Percentiles rank a stretch among this genome's conserved stretches.
phyloP scores from a whole-genome alignment of 2,888 invertebrate genomes.

The Phragmatobia fuliginosa region DNA sequence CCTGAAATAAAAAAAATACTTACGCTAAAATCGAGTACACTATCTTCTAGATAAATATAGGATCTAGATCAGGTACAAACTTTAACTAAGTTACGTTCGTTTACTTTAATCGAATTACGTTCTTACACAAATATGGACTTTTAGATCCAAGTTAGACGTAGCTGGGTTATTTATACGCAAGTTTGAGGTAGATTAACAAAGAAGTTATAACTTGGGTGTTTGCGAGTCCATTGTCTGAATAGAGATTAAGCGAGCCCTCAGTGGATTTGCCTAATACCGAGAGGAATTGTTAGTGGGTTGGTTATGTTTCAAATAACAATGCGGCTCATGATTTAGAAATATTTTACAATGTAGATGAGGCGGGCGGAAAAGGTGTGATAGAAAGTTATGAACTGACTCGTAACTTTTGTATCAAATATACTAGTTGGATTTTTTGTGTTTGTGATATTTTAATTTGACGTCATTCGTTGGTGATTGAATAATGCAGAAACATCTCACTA shows the following conservation, averaged over 20 bases:
- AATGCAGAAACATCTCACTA: too few species aligned
- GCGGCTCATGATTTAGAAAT: constrained; percentile 21
- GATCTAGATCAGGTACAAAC: background rate
- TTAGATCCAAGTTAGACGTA: constrained; percentile 33
- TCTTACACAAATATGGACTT: constrained; percentile 28
- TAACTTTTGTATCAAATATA: too few species aligned
- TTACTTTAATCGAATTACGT: constrained; percentile 8
- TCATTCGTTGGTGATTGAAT: too few species aligned
- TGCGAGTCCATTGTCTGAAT: constrained; percentile 43
- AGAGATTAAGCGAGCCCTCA: constrained; percentile 42
- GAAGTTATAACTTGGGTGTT: constrained; percentile 47
- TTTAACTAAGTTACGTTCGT: constrained; percentile 3
- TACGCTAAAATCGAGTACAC: background rate
- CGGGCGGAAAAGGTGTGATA: background rate
- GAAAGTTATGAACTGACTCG: background rate
- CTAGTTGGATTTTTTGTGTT: too few species aligned
- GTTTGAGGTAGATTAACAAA: constrained; percentile 48
- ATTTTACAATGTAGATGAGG: constrained; percentile 10
- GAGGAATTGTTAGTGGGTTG: constrained; percentile 32
- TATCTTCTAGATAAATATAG: background rate
- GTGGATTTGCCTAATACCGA: constrained; percentile 41
- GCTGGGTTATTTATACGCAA: constrained; percentile 43
- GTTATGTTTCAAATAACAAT: constrained; percentile 35
- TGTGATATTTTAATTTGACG: too few species aligned
- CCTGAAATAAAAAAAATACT: background rate